phyloP scores from a whole-genome alignment of 2,888 invertebrate species.

The Antitype chi region DNA sequence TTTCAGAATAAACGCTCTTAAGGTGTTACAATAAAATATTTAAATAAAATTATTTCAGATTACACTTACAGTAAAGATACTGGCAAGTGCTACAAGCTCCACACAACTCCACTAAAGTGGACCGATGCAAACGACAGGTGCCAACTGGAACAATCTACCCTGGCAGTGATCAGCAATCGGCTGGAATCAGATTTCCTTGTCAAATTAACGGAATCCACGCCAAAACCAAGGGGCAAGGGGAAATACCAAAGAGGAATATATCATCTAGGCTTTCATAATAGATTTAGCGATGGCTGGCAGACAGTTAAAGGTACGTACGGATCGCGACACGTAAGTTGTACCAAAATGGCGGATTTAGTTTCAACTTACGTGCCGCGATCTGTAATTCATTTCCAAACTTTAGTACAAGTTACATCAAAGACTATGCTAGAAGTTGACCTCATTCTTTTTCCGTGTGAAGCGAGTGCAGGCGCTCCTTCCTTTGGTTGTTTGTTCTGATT shows the following conservation, averaged over 20 bases:
- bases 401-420: too few relatives aligned
- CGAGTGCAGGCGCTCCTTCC: too few relatives aligned
- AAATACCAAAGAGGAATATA: conserved; percentile 56
- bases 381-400: too few relatives aligned
- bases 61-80: conserved; percentile 71
- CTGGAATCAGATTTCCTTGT: conserved; percentile 45
- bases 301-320: conserved; percentile 73
- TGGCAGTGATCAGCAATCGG: conserved; percentile 76
- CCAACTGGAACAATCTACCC: conserved; percentile 75
- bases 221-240: conserved; percentile 23
- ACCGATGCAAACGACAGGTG: conserved; percentile 77
- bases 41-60: conserved; percentile 68
- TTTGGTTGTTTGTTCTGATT: too few relatives aligned
- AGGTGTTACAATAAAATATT: neutral
- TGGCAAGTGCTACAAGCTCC: conserved; percentile 82
- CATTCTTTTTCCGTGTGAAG: too few relatives aligned
- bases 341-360: too few relatives aligned
- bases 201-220: conserved; percentile 15
- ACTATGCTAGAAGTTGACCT: too few relatives aligned
- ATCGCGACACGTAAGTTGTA: too few relatives aligned
- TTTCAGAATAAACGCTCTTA: too few relatives aligned
- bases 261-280: conserved; percentile 71
- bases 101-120: conserved; percentile 78
- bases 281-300: conserved; percentile 67
- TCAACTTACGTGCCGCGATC: too few relatives aligned